A percentile compares a stretch with the other conserved stretches of the same genome.
These are phyloP conservation scores for Sphaerodactylus townsendi DNA, from an alignment of 2,113 vertebrate genomes.

Conservation along the genomic window DNA sequence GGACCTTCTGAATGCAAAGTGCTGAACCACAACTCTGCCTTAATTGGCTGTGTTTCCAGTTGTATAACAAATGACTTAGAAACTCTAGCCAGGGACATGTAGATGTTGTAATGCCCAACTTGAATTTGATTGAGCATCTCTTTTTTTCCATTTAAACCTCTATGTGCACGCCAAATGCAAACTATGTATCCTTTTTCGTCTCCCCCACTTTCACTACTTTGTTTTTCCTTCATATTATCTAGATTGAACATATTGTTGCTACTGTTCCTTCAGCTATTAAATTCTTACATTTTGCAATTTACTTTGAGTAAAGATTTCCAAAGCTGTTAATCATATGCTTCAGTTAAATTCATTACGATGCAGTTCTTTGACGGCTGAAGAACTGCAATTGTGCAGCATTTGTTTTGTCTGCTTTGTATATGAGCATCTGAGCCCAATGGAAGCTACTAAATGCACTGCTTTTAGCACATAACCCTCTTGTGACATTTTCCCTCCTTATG, in stretches of 20 bases:
- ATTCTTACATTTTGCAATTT: conserved; percentile 27
- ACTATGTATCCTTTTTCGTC: conserved; percentile 19
- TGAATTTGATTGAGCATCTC: not conserved
- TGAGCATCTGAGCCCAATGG: conserved; percentile 63
- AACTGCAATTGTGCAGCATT: conserved; percentile 66
- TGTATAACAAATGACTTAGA: not conserved
- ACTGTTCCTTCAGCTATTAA: conserved; percentile 63
- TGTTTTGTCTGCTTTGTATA: conserved; percentile 74
- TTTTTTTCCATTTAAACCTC: not conserved
- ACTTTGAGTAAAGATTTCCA: conserved; percentile 34
- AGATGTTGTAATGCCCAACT: not conserved
- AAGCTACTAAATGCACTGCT: conserved; percentile 72
- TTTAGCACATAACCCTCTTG: conserved; percentile 64
- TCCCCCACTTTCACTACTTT: conserved; percentile 28
- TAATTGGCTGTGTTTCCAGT: not conserved
- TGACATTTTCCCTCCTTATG: conserved; percentile 66
- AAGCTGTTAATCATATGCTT: conserved; percentile 46
- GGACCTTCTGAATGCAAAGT: no score
- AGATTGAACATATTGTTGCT: conserved; percentile 39
- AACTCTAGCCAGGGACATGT: not conserved
- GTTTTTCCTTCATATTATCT: conserved; percentile 54
- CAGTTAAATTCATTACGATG: conserved; percentile 59
- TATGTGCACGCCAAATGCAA: conserved; percentile 17
- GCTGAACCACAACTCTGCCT: no score
- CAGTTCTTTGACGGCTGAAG: conserved; percentile 68